Conservation (phyloP, 2,797 vertebrate species). For the Hemibagrus guttatus region DNA sequence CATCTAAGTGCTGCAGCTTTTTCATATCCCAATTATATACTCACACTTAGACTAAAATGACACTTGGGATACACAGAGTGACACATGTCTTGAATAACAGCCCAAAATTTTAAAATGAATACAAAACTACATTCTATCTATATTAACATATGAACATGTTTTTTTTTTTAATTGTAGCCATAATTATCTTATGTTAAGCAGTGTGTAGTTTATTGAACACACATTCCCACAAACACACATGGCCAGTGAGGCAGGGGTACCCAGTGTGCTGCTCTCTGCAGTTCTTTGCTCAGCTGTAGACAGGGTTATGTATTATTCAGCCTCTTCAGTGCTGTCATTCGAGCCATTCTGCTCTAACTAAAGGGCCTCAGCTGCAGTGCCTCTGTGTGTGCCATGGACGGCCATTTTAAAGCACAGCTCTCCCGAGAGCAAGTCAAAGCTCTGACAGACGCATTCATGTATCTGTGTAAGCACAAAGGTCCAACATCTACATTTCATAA, state of each 20-base stretch:
- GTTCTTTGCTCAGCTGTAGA: slow-evolving; percentile 21
- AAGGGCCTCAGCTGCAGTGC: slow-evolving; percentile 30
- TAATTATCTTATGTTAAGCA: neutral
- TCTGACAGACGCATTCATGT: neutral
- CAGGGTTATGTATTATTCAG: slow-evolving; percentile 53
- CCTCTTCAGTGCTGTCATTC: slow-evolving; percentile 27
- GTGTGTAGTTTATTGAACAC: neutral
- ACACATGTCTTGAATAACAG: neutral
- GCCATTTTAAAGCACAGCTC: slow-evolving; percentile 36
- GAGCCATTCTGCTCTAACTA: slow-evolving; percentile 42
- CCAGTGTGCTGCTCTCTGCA: neutral
- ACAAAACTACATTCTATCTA: neutral
- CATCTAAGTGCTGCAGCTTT: neutral
- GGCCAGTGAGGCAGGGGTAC: neutral
- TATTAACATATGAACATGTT: neutral
- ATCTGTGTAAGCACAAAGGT: slow-evolving; percentile 6
- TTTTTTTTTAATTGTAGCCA: neutral
- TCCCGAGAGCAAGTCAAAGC: neutral
- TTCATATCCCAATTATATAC: neutral
- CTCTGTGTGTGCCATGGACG: slow-evolving; percentile 20
- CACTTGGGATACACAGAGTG: neutral
- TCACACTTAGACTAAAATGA: neutral
- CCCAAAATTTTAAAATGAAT: neutral
- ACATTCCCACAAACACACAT: neutral
- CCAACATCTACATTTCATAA: neutral